Evolutionary conservation across 1,140 invertebrate genomes (phyloP).

Genomic region (Drosophila ambigua): DNA sequence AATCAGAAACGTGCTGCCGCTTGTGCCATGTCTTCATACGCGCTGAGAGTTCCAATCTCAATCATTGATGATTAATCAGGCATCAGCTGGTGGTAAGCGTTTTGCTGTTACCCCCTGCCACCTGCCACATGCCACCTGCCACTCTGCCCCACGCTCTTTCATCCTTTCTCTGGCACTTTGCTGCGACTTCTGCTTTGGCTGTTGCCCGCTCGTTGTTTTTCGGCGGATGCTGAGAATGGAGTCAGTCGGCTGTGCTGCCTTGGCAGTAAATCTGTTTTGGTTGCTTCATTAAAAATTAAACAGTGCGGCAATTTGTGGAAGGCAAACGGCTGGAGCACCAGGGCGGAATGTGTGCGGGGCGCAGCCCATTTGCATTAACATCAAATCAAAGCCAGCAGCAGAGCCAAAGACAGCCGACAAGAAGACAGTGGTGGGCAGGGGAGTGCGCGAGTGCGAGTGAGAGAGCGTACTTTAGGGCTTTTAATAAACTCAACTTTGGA

Average conservation of each 20-base stretch:
- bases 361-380: constrained; percentile 68
- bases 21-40: constrained; percentile 17
- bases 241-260: constrained; percentile 26
- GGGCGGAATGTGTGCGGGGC: constrained; percentile 1
- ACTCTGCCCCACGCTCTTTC: background rate
- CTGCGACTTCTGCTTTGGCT: background rate
- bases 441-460: constrained; percentile 8
- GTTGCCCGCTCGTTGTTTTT: constrained; percentile 23
- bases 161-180: background rate
- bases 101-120: background rate
- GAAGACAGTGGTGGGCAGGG: background rate
- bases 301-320: constrained; percentile 51
- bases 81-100: constrained; percentile 60
- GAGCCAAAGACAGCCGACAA: background rate
- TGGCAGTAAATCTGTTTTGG: constrained; percentile 74
- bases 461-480: constrained; percentile 43
- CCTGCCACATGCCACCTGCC: background rate
- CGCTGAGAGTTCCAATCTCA: constrained; percentile 42
- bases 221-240: constrained; percentile 1
- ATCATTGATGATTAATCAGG: constrained; percentile 77
- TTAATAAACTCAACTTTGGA: constrained; percentile 57
- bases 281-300: constrained; percentile 73
- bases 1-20: constrained; percentile 59
- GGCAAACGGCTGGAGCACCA: background rate
- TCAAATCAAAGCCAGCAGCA: constrained; percentile 61